A percentile compares a stretch with the other conserved stretches of the same genome.
phyloP scores from a whole-genome alignment of 2,888 invertebrate genomes.

The Melangyna quadrimaculata region DNA sequence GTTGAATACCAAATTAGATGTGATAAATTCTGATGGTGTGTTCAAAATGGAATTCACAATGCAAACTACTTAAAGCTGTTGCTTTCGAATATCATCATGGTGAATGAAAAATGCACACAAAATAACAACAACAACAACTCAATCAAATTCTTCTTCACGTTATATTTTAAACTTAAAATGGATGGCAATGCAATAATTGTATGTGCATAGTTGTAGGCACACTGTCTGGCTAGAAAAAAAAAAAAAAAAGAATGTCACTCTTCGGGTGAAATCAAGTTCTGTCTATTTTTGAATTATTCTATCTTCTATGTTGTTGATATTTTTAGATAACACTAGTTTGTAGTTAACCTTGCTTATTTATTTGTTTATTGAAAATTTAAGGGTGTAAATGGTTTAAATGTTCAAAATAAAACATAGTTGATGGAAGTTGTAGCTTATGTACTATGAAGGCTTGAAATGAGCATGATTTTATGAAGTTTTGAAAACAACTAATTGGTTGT shows the following conservation, averaged over 20 bases:
- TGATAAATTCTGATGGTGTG: constrained; percentile 51
- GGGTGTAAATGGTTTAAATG: background rate
- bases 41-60: constrained; percentile 43
- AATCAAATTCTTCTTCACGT: constrained; percentile 21
- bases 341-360: background rate
- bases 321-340: constrained; percentile 31
- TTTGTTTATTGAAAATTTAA: background rate
- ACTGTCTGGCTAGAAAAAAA: constrained; percentile 39
- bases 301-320: constrained; percentile 21
- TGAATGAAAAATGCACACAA: constrained; percentile 13
- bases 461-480: too few relatives aligned
- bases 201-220: constrained; percentile 19
- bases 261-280: constrained; percentile 43
- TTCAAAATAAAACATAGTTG: background rate
- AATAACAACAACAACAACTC: constrained; percentile 43
- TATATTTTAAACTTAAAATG: constrained; percentile 15
- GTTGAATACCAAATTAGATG: constrained; percentile 54
- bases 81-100: background rate
- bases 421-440: background rate
- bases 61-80: constrained; percentile 10
- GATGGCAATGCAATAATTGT: constrained; percentile 11
- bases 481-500: too few relatives aligned
- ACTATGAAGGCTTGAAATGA: too few relatives aligned
- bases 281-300: constrained; percentile 23
- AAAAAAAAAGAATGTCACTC: constrained; percentile 50